Conservation (phyloP, 2,113 vertebrate genomes). For the Peucedramus taeniatus region DNA sequence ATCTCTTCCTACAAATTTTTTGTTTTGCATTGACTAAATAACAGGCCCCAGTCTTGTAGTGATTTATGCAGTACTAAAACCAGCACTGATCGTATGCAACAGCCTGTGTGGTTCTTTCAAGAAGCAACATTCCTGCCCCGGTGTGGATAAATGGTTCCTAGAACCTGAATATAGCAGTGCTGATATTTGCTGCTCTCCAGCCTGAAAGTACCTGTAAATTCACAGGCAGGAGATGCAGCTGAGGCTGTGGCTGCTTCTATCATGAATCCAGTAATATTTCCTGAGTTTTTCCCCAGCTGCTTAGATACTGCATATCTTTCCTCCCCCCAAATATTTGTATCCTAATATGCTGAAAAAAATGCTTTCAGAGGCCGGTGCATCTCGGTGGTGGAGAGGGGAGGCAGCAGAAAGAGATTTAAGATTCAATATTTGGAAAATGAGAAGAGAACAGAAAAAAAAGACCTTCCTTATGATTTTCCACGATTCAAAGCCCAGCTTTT, state of each 20-base stretch:
- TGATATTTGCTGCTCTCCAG: background rate
- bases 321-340: background rate
- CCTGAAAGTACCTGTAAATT: constrained; percentile 14
- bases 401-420: background rate
- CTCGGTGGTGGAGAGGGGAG: background rate
- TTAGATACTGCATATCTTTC: background rate
- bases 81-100: background rate
- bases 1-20: background rate
- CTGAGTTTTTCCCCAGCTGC: background rate
- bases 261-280: background rate
- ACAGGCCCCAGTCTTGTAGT: background rate
- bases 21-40: background rate
- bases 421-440: background rate
- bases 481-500: background rate
- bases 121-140: background rate
- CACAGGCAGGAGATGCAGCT: background rate
- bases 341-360: background rate
- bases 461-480: background rate
- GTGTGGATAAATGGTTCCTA: background rate
- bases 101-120: background rate
- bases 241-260: background rate
- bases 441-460: background rate
- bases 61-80: background rate
- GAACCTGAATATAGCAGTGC: background rate
- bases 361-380: background rate